Conservation (phyloP, 2,888 invertebrate species). For the Volucella inflata region DNA sequence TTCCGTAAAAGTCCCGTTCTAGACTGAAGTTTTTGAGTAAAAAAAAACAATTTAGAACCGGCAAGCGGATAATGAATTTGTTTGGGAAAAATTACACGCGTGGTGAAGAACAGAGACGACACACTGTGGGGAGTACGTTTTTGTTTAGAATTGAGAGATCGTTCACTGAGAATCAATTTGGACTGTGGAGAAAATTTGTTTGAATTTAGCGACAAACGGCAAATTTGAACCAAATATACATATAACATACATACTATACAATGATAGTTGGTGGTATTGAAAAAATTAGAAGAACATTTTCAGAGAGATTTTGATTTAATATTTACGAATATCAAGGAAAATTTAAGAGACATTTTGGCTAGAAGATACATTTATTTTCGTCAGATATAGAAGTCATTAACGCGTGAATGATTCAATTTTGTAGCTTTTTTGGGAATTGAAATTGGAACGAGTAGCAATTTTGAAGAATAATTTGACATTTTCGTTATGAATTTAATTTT, state of each 20-base stretch:
- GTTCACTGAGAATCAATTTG: not conserved
- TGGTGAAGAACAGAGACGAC: constrained; percentile 39
- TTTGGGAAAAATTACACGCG: constrained; percentile 52
- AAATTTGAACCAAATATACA: not conserved
- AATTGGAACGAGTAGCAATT: constrained; percentile 34
- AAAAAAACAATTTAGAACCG: constrained; percentile 46
- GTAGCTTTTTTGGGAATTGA: constrained; percentile 31
- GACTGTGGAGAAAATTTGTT: constrained; percentile 11
- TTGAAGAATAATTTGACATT: not conserved
- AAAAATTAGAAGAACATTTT: not conserved
- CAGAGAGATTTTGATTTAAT: constrained; percentile 10
- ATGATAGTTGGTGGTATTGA: not conserved
- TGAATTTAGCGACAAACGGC: constrained; percentile 24
- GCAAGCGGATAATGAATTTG: constrained; percentile 35
- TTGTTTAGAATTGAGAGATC: constrained; percentile 36
- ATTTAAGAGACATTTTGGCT: constrained; percentile 54
- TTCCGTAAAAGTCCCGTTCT: constrained; percentile 63
- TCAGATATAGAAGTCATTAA: constrained; percentile 30
- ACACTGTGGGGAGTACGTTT: constrained; percentile 42
- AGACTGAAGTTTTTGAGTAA: constrained; percentile 52
- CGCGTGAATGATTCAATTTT: constrained; percentile 55
- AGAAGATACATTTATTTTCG: constrained; percentile 11
- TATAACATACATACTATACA: not conserved
- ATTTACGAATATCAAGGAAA: not conserved
- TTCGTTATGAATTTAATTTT: not conserved